Percentiles rank a stretch among this genome's conserved stretches.
Evolutionary conservation across 2,113 vertebrate species (phyloP).

Genomic region (Pygoscelis adeliae): DNA sequence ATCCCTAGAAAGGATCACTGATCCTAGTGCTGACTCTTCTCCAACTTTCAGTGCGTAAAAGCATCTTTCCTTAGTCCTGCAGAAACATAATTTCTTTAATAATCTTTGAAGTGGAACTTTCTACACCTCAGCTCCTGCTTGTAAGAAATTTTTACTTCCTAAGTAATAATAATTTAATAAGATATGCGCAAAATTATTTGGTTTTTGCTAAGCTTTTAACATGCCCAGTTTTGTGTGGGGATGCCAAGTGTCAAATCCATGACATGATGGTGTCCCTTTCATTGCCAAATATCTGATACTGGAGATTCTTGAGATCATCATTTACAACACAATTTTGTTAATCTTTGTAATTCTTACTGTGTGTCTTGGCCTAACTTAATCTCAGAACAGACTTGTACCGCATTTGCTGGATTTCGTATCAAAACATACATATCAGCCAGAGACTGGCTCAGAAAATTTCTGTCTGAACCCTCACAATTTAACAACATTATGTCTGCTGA

Average conservation of each 20-base stretch:
- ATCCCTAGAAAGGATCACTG: background rate
- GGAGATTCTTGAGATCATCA: background rate
- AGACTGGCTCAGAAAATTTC: background rate
- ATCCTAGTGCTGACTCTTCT: background rate
- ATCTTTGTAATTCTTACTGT: background rate
- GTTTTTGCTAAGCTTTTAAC: background rate
- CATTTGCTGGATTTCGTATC: background rate
- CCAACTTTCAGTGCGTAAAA: background rate
- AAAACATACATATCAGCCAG: background rate
- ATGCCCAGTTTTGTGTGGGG: background rate
- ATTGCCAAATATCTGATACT: background rate
- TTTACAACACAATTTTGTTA: background rate
- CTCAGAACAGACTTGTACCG: background rate
- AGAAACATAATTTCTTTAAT: background rate
- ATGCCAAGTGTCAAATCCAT: background rate
- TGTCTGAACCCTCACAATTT: background rate
- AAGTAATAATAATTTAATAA: background rate
- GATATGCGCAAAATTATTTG: background rate
- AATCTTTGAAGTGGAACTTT: background rate
- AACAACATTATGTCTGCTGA: background rate
- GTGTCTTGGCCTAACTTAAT: background rate
- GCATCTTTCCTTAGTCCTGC: background rate
- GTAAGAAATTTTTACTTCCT: background rate
- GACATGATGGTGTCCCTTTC: background rate
- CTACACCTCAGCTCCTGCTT: background rate